phyloP scores from a whole-genome alignment of 2,888 invertebrate species.

The Ichneumoninae sp. region DNA sequence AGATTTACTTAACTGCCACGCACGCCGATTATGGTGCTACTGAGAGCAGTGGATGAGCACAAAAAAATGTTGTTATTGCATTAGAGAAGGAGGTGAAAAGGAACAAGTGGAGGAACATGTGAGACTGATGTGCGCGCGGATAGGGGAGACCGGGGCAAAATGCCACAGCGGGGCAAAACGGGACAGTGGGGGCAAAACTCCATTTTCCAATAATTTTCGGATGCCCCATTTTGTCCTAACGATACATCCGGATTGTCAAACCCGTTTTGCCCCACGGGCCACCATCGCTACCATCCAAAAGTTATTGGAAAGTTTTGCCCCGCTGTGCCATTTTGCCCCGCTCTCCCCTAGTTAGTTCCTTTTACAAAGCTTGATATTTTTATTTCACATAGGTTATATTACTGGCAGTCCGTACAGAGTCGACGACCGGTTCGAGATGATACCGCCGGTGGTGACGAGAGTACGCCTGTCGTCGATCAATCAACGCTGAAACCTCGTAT shows the following conservation, averaged over 20 bases:
- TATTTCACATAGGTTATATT: slow-evolving; percentile 18
- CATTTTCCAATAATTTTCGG: too few relatives aligned
- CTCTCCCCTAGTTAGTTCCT: neutral
- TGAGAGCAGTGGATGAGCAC: neutral
- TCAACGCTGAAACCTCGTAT: slow-evolving; percentile 37
- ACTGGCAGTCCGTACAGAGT: neutral
- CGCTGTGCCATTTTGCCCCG: too few relatives aligned
- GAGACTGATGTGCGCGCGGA: neutral
- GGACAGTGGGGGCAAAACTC: too few relatives aligned
- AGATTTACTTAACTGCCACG: slow-evolving; percentile 4
- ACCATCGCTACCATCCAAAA: too few relatives aligned
- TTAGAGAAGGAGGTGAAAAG: slow-evolving; percentile 21
- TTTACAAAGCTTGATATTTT: slow-evolving; percentile 8
- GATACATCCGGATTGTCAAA: too few relatives aligned
- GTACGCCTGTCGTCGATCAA: slow-evolving; percentile 36
- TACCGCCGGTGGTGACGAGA: slow-evolving; percentile 23
- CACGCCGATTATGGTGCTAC: slow-evolving; percentile 10
- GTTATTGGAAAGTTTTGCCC: too few relatives aligned
- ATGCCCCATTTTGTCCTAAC: too few relatives aligned
- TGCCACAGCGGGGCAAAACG: too few relatives aligned
- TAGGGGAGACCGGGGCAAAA: neutral
- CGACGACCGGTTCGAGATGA: slow-evolving; percentile 24
- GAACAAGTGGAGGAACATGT: neutral
- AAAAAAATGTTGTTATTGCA: slow-evolving; percentile 27
- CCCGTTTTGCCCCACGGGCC: too few relatives aligned